Evolutionary conservation across 2,113 vertebrate genomes (phyloP).

Genomic region (Maccullochella peelii): DNA sequence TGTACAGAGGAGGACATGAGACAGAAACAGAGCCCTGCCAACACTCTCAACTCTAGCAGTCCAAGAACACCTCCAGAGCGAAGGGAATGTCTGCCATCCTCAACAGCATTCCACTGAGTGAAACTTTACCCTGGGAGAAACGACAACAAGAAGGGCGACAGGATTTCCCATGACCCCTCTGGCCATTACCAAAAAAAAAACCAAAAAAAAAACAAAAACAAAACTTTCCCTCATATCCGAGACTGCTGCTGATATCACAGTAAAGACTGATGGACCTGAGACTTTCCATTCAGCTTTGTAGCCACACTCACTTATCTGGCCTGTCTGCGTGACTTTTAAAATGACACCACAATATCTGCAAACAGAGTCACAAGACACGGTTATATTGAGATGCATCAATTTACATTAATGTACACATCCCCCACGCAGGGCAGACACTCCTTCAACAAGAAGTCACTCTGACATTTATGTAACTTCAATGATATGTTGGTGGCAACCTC

Average conservation of each 20-base stretch:
- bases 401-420: neutral
- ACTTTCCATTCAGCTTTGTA: slow-evolving; percentile 2
- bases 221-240: slow-evolving; percentile 34
- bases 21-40: slow-evolving; percentile 40
- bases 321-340: slow-evolving; percentile 3
- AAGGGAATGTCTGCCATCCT: slow-evolving; percentile 73
- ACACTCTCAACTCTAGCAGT: slow-evolving; percentile 37
- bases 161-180: slow-evolving; percentile 84
- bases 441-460: slow-evolving; percentile 3
- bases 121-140: slow-evolving; percentile 82
- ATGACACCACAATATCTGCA: slow-evolving; percentile 6
- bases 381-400: slow-evolving; percentile 2
- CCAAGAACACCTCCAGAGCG: slow-evolving; percentile 69
- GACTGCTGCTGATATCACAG: slow-evolving; percentile 47
- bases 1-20: slow-evolving; percentile 34
- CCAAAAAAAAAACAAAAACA: too few relatives aligned
- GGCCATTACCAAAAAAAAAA: slow-evolving; percentile 54
- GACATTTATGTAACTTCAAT: slow-evolving; percentile 35
- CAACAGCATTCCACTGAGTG: slow-evolving; percentile 75
- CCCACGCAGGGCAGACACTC: neutral
- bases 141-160: slow-evolving; percentile 74
- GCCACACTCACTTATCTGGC: slow-evolving; percentile 70
- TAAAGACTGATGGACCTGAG: slow-evolving; percentile 27
- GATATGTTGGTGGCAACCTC: slow-evolving; percentile 29
- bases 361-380: neutral